phyloP scores from a whole-genome alignment of 2,888 invertebrate species.

The Embidobia sp. region DNA sequence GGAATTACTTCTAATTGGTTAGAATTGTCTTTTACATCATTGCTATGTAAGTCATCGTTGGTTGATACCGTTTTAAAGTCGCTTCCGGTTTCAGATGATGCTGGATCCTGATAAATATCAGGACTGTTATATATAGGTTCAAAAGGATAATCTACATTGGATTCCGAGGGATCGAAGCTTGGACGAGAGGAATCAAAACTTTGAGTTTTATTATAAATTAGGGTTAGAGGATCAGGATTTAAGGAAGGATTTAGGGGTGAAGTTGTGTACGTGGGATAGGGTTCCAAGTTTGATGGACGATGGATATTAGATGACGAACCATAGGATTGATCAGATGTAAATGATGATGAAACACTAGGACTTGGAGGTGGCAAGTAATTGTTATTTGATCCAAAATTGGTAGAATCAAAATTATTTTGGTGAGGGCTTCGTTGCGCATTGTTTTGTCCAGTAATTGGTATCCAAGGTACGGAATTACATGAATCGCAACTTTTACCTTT shows the following conservation, averaged over 20 bases:
- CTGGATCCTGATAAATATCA: slow-evolving; percentile 39
- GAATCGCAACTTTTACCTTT: slow-evolving; percentile 86
- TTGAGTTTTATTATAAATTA: slow-evolving; percentile 84
- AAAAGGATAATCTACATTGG: slow-evolving; percentile 42
- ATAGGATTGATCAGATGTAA: slow-evolving; percentile 69
- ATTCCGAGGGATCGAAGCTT: slow-evolving; percentile 41
- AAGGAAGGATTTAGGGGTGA: slow-evolving; percentile 83
- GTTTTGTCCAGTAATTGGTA: slow-evolving; percentile 83
- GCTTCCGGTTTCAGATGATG: slow-evolving; percentile 49
- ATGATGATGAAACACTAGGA: too few relatives aligned
- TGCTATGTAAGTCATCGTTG: background rate
- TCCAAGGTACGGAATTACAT: slow-evolving; percentile 92
- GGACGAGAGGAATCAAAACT: slow-evolving; percentile 70
- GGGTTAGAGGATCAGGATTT: slow-evolving; percentile 84
- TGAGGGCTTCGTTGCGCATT: slow-evolving; percentile 22
- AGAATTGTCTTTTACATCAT: slow-evolving; percentile 25
- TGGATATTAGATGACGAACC: slow-evolving; percentile 47
- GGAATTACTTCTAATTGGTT: slow-evolving; percentile 84
- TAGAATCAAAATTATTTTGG: slow-evolving; percentile 10
- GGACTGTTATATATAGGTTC: slow-evolving; percentile 64
- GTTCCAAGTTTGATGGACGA: slow-evolving; percentile 32
- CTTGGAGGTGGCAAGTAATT: slow-evolving; percentile 58
- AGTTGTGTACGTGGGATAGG: slow-evolving; percentile 40
- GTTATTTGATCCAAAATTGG: slow-evolving; percentile 24
- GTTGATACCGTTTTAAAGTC: slow-evolving; percentile 38